These are phyloP conservation scores for Piaya cayana DNA, from an alignment of 2,113 vertebrate genomes.

Conservation along the genomic window DNA sequence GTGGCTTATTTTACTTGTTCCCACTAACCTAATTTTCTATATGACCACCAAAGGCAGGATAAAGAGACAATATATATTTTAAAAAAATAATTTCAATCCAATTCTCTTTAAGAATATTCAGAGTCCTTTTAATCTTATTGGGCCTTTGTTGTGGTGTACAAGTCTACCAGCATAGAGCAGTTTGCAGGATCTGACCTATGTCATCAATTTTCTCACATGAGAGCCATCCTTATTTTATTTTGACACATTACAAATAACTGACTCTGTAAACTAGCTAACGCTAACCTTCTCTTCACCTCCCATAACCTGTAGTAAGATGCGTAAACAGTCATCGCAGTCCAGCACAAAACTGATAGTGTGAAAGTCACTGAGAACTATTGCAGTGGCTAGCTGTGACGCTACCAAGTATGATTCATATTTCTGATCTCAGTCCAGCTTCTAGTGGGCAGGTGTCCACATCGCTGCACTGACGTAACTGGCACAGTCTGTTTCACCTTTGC, in stretches of 20 bases:
- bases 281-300: slow-evolving; percentile 15
- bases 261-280: neutral
- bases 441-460: slow-evolving; percentile 40
- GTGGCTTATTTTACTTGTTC: neutral
- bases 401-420: slow-evolving; percentile 27
- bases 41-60: neutral
- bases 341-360: slow-evolving; percentile 8
- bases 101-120: neutral
- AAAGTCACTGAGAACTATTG: slow-evolving; percentile 39
- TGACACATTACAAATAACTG: neutral
- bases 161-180: neutral
- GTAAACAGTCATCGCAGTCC: slow-evolving; percentile 17
- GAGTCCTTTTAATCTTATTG: neutral
- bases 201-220: neutral
- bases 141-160: neutral
- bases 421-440: slow-evolving; percentile 47
- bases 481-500: slow-evolving; percentile 36
- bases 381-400: neutral
- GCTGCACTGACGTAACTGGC: slow-evolving; percentile 1
- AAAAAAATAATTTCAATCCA: neutral
- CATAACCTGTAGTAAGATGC: slow-evolving; percentile 11
- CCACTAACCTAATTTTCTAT: neutral
- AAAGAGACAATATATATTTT: neutral
- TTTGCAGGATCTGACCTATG: neutral
- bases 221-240: neutral